Percentiles rank a stretch among this genome's conserved stretches.
phyloP scores from a whole-genome alignment of 2,888 invertebrate species.

The Tenthredo scrophulariae region DNA sequence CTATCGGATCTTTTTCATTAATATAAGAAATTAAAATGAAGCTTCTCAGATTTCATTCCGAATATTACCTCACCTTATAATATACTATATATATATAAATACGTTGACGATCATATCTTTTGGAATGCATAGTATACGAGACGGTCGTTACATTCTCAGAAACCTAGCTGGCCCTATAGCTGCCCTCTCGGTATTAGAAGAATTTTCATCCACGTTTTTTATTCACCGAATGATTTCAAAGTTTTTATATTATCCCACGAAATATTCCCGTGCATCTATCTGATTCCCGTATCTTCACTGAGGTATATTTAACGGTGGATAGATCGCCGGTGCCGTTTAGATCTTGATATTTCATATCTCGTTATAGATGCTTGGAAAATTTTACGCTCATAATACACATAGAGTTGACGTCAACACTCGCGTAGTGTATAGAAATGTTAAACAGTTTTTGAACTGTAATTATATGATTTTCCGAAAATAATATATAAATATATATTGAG shows the following conservation, averaged over 20 bases:
- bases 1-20: not conserved
- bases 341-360: too few species aligned
- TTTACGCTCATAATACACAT: not conserved
- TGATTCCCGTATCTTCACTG: not conserved
- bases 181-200: not conserved
- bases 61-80: constrained; percentile 15
- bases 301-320: too few species aligned
- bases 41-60: constrained; percentile 37
- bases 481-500: not conserved
- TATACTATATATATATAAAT: not conserved
- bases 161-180: not conserved
- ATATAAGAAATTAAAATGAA: not conserved
- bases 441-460: not conserved
- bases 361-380: not conserved
- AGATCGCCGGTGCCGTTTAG: too few species aligned
- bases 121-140: constrained; percentile 20
- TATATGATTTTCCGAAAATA: not conserved
- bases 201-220: not conserved
- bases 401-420: too few species aligned
- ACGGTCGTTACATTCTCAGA: not conserved
- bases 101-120: constrained; percentile 40
- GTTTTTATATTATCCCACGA: not conserved
- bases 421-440: too few species aligned
- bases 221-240: constrained; percentile 1
- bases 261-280: not conserved